These are phyloP conservation scores for Theretra japonica DNA, from an alignment of 2,888 invertebrate genomes.

Conservation along the genomic window DNA sequence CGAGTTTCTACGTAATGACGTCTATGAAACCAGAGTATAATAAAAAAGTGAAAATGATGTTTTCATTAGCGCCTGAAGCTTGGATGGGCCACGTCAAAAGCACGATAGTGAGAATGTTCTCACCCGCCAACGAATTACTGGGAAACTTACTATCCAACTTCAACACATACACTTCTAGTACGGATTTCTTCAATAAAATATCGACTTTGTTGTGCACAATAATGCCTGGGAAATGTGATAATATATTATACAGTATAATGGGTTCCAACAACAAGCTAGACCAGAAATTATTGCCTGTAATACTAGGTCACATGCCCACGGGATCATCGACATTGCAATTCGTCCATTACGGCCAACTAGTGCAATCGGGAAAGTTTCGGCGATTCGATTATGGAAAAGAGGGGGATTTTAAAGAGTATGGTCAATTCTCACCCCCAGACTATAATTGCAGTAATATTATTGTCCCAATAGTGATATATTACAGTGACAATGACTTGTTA, in stretches of 20 bases:
- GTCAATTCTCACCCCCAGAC: constrained; percentile 61
- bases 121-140: constrained; percentile 53
- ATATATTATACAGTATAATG: constrained; percentile 53
- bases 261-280: constrained; percentile 59
- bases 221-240: constrained; percentile 54
- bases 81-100: constrained; percentile 77
- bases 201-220: constrained; percentile 54
- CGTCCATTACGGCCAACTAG: constrained; percentile 71
- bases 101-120: constrained; percentile 60
- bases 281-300: constrained; percentile 82
- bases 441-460: constrained; percentile 60
- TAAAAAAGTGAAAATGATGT: constrained; percentile 81
- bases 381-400: constrained; percentile 62
- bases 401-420: constrained; percentile 72
- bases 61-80: constrained; percentile 85
- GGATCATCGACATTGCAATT: constrained; percentile 83
- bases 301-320: constrained; percentile 86
- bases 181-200: constrained; percentile 58
- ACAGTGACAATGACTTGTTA: constrained; percentile 72
- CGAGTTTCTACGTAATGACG: constrained; percentile 83
- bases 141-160: constrained; percentile 50
- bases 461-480: constrained; percentile 64
- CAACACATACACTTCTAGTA: constrained; percentile 52
- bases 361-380: constrained; percentile 63
- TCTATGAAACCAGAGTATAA: constrained; percentile 84